Percentiles rank a stretch among this genome's conserved stretches.
Evolutionary conservation across 2,797 vertebrate species (phyloP).

Genomic region (Sebastes trivittatus): DNA sequence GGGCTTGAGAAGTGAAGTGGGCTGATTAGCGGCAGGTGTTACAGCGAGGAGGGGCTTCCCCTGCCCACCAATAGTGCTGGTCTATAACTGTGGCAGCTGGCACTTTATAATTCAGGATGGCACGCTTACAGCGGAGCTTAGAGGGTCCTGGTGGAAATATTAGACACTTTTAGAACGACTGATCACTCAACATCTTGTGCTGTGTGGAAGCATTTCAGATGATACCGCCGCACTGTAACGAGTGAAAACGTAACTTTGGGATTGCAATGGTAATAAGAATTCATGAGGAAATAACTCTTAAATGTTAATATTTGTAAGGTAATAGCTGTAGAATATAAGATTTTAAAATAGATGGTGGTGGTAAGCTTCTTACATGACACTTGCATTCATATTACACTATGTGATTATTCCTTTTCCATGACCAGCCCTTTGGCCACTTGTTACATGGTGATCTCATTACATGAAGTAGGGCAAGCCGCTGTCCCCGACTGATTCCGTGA

Average conservation of each 20-base stretch:
- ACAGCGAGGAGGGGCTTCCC: constrained; percentile 30
- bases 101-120: constrained; percentile 63
- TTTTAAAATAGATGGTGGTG: neutral
- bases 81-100: constrained; percentile 60
- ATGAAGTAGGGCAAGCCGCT: constrained; percentile 44
- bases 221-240: neutral
- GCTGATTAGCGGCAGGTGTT: constrained; percentile 62
- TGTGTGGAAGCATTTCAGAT: neutral
- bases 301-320: neutral
- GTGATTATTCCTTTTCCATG: constrained; percentile 56
- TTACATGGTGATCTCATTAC: constrained; percentile 61
- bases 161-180: constrained; percentile 61
- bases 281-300: neutral
- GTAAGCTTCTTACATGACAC: constrained; percentile 6
- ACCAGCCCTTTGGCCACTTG: constrained; percentile 30
- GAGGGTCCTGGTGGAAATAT: constrained; percentile 58
- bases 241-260: neutral
- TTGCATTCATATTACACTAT: constrained; percentile 19
- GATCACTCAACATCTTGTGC: constrained; percentile 27
- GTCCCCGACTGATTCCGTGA: constrained; percentile 49
- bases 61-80: constrained; percentile 38
- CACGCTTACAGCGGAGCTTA: constrained; percentile 41
- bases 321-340: neutral
- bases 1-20: constrained; percentile 23
- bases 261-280: neutral